These are phyloP conservation scores for Rambutsinella grinnellia DNA, from an alignment of 2,888 invertebrate species.

Conservation along the genomic window DNA sequence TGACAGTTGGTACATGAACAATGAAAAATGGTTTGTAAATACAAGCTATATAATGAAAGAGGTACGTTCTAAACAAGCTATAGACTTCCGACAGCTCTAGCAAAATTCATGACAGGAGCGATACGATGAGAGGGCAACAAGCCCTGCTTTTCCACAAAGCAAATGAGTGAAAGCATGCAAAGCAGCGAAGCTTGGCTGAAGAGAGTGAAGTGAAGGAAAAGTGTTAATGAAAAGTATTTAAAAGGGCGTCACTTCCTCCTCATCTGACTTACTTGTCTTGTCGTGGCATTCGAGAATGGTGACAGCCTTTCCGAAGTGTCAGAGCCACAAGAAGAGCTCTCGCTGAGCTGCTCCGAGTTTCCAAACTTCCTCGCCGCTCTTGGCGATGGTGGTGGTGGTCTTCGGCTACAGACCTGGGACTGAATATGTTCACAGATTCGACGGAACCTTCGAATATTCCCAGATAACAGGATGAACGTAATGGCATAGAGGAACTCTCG, in stretches of 20 bases:
- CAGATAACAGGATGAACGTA: constrained; percentile 93
- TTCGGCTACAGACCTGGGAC: constrained; percentile 78
- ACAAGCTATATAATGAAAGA: no score
- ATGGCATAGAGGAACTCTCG: constrained; percentile 86
- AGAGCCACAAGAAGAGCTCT: constrained; percentile 79
- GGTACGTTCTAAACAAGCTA: no score
- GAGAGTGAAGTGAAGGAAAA: neutral
- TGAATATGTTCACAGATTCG: constrained; percentile 97
- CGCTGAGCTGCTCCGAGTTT: constrained; percentile 76
- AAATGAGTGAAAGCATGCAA: no score
- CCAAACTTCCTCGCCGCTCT: constrained; percentile 76
- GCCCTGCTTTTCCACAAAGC: no score
- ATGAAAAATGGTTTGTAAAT: no score
- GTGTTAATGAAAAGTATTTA: no score
- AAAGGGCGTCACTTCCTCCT: neutral
- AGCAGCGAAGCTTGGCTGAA: neutral
- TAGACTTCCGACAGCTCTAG: no score
- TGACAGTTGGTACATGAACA: no score
- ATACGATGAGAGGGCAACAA: no score
- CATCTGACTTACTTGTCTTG: constrained; percentile 71
- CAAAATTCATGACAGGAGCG: no score
- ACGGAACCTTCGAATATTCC: constrained; percentile 93
- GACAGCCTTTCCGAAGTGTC: constrained; percentile 77
- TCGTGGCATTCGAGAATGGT: constrained; percentile 71
- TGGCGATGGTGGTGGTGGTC: constrained; percentile 76